A percentile compares a stretch with the other conserved stretches of the same genome.
Conservation (phyloP, 2,888 invertebrate genomes). For the Notocelia uddmanniana region DNA sequence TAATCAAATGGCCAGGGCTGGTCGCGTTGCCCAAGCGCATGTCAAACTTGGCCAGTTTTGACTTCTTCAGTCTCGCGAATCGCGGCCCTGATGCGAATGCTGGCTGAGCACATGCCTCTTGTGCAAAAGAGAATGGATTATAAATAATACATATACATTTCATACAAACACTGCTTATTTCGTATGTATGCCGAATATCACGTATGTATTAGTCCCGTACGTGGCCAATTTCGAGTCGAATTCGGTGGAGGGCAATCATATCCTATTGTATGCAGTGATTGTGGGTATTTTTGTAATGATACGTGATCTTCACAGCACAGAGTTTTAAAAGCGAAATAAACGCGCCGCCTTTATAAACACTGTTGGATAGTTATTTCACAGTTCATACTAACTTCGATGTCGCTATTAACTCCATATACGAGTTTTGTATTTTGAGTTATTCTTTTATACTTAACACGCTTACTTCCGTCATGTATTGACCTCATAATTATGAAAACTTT, state of each 20-base stretch:
- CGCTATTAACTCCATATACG: background rate
- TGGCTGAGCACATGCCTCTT: too few species aligned
- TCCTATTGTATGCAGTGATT: slow-evolving; percentile 40
- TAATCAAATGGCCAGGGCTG: too few species aligned
- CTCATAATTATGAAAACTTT: too few species aligned
- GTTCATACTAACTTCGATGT: background rate
- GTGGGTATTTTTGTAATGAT: slow-evolving; percentile 29
- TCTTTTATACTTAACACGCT: background rate
- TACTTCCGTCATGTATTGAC: too few species aligned
- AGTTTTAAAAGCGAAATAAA: background rate
- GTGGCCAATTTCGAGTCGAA: slow-evolving; percentile 40
- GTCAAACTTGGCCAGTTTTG: too few species aligned
- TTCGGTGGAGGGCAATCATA: slow-evolving; percentile 41
- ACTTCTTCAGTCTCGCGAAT: too few species aligned
- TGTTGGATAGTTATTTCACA: background rate
- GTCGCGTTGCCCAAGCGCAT: too few species aligned
- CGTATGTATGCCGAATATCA: slow-evolving; percentile 7
- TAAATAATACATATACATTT: background rate
- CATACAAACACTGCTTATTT: background rate
- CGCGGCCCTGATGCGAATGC: too few species aligned
- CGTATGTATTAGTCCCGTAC: slow-evolving; percentile 40
- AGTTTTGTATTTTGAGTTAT: background rate
- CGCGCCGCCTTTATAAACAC: background rate
- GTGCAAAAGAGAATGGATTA: too few species aligned
- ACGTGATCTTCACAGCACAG: slow-evolving; percentile 23